Evolutionary conservation across 2,797 vertebrate genomes (phyloP).

Genomic region (Lagocephalus sceleratus): DNA sequence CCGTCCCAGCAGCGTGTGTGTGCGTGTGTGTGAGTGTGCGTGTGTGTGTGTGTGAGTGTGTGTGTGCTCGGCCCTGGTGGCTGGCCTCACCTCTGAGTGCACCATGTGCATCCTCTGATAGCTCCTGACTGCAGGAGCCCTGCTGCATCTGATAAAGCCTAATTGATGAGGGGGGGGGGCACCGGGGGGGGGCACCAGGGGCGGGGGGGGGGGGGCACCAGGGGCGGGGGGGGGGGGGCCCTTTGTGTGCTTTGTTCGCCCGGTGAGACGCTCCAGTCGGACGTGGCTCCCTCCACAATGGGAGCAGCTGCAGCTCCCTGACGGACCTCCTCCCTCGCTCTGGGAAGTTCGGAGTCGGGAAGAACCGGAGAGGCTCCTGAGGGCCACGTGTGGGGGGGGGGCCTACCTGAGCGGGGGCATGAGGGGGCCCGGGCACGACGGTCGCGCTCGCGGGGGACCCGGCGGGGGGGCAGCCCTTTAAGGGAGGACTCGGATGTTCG

Average conservation of each 20-base stretch:
- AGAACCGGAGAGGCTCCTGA: conserved; percentile 15
- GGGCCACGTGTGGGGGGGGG: conserved; percentile 19
- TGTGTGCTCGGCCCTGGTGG: conserved; percentile 52
- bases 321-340: conserved; percentile 33
- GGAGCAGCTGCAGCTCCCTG: conserved; percentile 74
- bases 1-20: conserved; percentile 37
- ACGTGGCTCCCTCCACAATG: conserved; percentile 76
- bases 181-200: conserved; percentile 60
- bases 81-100: conserved; percentile 59
- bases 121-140: conserved; percentile 63
- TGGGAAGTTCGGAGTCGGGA: conserved; percentile 8
- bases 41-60: conserved; percentile 52
- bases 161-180: conserved; percentile 66
- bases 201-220: conserved; percentile 32
- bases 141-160: conserved; percentile 76
- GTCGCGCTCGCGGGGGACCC: too few relatives aligned
- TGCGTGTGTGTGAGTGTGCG: conserved; percentile 57
- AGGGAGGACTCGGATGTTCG: too few relatives aligned
- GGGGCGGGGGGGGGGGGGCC: too few relatives aligned
- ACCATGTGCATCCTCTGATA: conserved; percentile 78
- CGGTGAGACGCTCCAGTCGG: conserved; percentile 53
- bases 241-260: conserved; percentile 70
- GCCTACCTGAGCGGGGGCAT: too few relatives aligned
- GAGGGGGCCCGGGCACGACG: too few relatives aligned
- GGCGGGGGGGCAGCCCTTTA: too few relatives aligned